Conservation (phyloP, 2,888 invertebrate genomes). For the Melolontha melolontha region DNA sequence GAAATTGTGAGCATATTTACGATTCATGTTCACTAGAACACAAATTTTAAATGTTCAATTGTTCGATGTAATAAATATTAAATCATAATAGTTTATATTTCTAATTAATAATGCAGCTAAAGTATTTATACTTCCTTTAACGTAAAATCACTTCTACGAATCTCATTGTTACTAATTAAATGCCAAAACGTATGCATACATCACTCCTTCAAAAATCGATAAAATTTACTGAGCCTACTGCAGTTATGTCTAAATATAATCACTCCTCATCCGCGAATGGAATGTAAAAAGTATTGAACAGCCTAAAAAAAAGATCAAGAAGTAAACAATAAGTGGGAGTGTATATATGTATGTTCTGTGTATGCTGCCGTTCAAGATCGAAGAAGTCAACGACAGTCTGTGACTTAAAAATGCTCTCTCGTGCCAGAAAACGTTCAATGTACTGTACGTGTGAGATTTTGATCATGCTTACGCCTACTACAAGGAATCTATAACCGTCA, state of each 20-base stretch:
- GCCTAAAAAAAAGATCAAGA: slow-evolving; percentile 36
- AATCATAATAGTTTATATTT: too few species aligned
- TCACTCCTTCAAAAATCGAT: too few species aligned
- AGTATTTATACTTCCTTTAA: too few species aligned
- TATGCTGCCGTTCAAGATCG: slow-evolving; percentile 33
- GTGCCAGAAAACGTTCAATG: slow-evolving; percentile 37
- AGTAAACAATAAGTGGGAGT: slow-evolving; percentile 43
- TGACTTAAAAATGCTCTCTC: slow-evolving; percentile 39
- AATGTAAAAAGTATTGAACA: slow-evolving; percentile 40
- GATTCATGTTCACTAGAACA: too few species aligned
- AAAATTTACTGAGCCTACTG: slow-evolving; percentile 21
- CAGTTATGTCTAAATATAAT: slow-evolving; percentile 44
- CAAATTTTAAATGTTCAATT: too few species aligned
- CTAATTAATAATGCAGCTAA: too few species aligned
- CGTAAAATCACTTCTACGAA: too few species aligned
- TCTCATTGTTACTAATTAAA: too few species aligned
- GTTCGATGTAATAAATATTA: too few species aligned
- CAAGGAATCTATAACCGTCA: slow-evolving; percentile 19
- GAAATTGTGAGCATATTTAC: too few species aligned
- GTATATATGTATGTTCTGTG: slow-evolving; percentile 21
- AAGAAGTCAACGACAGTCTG: slow-evolving; percentile 41
- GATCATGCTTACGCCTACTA: slow-evolving; percentile 26
- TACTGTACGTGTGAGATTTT: slow-evolving; percentile 34
- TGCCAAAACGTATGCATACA: too few species aligned
- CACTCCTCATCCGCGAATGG: slow-evolving; percentile 40